Evolutionary conservation across 23 tunicate species (phyloP).

Genomic region (Trididemnum nubilum): DNA sequence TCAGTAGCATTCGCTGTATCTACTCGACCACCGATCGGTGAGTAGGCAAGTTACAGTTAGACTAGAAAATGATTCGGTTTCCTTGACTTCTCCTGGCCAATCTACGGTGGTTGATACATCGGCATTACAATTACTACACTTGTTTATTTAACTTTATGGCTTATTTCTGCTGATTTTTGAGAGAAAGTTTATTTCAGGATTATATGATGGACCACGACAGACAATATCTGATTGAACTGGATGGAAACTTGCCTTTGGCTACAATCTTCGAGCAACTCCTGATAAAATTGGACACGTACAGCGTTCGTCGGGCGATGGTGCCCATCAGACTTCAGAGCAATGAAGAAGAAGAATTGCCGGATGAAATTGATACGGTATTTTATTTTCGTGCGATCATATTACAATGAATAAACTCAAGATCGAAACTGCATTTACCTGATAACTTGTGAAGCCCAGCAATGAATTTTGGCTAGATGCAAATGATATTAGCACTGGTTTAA

Average conservation of each 20-base stretch:
- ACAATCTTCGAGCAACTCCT: constrained; percentile 65
- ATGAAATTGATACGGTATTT: constrained; percentile 86
- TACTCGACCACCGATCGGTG: no score
- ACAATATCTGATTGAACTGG: constrained; percentile 81
- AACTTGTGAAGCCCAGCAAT: background rate
- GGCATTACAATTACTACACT: no score
- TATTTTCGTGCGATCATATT: background rate
- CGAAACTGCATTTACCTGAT: background rate
- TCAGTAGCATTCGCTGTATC: no score
- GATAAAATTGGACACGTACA: constrained; percentile 69
- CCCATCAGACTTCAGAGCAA: constrained; percentile 66
- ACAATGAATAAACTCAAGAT: no score
- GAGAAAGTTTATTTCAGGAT: constrained; percentile 24
- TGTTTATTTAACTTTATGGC: no score
- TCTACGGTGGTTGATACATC: no score
- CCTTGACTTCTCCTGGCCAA: no score
- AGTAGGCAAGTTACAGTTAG: no score
- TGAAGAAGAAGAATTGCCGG: constrained; percentile 81
- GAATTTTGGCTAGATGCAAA: no score
- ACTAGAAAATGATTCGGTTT: no score
- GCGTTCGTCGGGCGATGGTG: constrained; percentile 50
- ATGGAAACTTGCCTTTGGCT: constrained; percentile 63
- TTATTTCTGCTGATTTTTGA: no score
- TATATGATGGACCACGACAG: constrained; percentile 75
- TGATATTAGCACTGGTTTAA: no score